phyloP scores from a whole-genome alignment of 2,113 vertebrate species.

The human region DNA sequence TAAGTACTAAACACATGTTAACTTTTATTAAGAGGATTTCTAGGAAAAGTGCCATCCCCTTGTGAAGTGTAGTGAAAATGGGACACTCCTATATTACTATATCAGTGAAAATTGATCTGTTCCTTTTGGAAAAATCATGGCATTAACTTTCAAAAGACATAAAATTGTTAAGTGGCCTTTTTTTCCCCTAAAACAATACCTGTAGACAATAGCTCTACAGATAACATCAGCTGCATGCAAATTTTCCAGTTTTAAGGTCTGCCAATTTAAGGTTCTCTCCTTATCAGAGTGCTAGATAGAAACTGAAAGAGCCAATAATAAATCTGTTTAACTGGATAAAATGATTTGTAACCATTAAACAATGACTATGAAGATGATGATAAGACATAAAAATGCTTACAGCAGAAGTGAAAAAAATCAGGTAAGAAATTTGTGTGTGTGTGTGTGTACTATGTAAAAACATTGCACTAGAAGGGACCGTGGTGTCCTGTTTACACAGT shows the following conservation, averaged over 20 bases:
- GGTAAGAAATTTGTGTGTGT: not conserved
- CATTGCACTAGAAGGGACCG: not conserved
- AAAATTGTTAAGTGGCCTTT: not conserved
- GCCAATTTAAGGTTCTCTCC: too few relatives aligned
- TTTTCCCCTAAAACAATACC: not conserved
- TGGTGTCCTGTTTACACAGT: not conserved
- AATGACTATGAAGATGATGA: not conserved
- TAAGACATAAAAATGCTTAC: not conserved
- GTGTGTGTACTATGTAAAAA: not conserved
- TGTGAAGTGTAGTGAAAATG: not conserved
- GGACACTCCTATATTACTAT: not conserved
- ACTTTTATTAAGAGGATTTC: not conserved
- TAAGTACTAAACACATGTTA: not conserved
- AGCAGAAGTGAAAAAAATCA: not conserved
- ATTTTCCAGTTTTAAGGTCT: too few relatives aligned
- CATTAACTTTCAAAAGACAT: not conserved
- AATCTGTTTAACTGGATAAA: not conserved
- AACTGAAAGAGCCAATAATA: not conserved
- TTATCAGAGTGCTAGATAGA: not conserved
- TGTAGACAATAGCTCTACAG: not conserved
- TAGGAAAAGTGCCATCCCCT: not conserved
- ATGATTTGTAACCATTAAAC: not conserved
- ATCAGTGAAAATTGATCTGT: not conserved
- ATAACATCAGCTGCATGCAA: too few relatives aligned
- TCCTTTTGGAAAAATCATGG: not conserved